phyloP scores from a whole-genome alignment of 2,113 vertebrate genomes.

The Odocoileus virginianus region DNA sequence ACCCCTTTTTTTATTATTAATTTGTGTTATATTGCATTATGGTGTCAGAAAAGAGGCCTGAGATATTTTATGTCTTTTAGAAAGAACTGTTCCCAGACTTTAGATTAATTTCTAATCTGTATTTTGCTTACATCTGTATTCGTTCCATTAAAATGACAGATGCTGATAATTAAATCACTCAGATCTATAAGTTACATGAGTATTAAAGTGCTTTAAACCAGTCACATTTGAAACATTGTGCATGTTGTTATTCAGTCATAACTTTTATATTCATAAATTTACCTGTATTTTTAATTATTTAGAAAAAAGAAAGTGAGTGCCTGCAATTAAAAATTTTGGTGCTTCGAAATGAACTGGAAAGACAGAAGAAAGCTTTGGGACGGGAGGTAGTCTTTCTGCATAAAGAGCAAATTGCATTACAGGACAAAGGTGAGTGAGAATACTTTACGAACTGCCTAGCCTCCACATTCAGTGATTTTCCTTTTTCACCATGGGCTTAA shows the following conservation, averaged over 20 bases:
- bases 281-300: slow-evolving; percentile 51
- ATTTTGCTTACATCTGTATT: background rate
- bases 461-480: background rate
- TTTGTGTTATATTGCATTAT: slow-evolving; percentile 5
- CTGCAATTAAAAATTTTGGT: slow-evolving; percentile 93
- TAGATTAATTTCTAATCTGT: background rate
- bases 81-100: background rate
- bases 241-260: background rate
- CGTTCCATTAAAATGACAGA: background rate
- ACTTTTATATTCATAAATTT: slow-evolving; percentile 46
- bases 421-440: slow-evolving; percentile 87
- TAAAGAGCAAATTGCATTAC: slow-evolving; percentile 86
- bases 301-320: slow-evolving; percentile 97
- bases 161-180: background rate
- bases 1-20: background rate
- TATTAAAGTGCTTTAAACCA: background rate
- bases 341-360: slow-evolving; percentile 92
- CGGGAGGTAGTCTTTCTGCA: slow-evolving; percentile 88
- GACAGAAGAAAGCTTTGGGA: slow-evolving; percentile 91
- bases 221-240: background rate
- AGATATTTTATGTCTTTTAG: background rate
- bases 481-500: background rate
- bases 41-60: background rate
- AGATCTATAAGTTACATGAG: background rate
- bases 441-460: rapidly evolving